Evolutionary conservation across 2,797 vertebrate species (phyloP), one percentile per base, ranked within the genome.

Genomic region (Adelosebastes latens): DNA sequence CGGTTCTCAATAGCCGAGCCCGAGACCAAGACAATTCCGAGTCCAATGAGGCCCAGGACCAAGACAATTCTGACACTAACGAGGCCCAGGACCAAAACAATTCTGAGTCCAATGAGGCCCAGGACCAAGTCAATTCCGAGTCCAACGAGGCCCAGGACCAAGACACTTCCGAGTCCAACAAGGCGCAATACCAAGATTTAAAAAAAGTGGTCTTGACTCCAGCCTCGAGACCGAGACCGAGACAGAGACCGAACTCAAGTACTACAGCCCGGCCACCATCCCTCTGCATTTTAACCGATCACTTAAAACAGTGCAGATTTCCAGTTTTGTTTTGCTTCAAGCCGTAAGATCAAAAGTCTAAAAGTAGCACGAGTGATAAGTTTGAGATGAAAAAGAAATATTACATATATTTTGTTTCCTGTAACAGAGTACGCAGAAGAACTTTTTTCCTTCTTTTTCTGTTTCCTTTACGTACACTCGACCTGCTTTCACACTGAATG

Each of bases 271-370:
- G 8, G 42, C 27, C n/a, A 3, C 16, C 52, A 2, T 49, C 10
- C 4, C 55, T n/a, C 36, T 62, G 55, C 42, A 34, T 59, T 65
- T 53, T 6, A 27, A 59, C 62, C 2, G 4, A 46, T 20, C 52
- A 49, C 55, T 32, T 55, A 68, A 72, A 72, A 56, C 42, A 77
- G 73, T 72, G 66, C 84, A 72, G 49, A 63, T 31, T 85, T 89
- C 69, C 87, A 82, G 82, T 88, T 80, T 79, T 66, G 76, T 68
- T 80, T 84, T 14, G 18, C 69, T 76, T 65, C 65, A 76, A 80
- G 85, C 12, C 16, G 46, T 72, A 73, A 88, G 75, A 85, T 86
- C 59, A 79, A 81, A 66, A 77, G 22, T 83, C 59, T 81, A 82
- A 46, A 81, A 80, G 72, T 76, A 84, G 77, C 79, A 70, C 79